phyloP scores from a whole-genome alignment of 64 coral and sea anemone genomes.

The Dendronephthya gigantea region DNA sequence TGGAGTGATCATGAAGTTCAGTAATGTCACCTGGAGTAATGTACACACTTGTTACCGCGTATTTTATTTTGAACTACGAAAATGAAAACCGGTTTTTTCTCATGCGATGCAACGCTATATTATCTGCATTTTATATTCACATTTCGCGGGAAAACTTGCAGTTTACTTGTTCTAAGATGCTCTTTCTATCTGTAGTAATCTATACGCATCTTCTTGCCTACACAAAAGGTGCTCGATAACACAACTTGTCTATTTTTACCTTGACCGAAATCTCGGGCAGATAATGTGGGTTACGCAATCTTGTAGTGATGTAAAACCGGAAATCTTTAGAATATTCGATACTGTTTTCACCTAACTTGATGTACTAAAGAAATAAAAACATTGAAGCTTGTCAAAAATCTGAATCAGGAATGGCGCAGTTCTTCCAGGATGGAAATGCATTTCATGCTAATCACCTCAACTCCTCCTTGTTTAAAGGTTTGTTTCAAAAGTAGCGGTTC shows the following conservation, averaged over 20 bases:
- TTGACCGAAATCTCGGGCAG: slow-evolving; percentile 93
- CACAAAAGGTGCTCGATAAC: too few species aligned
- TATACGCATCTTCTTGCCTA: too few species aligned
- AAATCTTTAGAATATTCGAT: slow-evolving; percentile 97
- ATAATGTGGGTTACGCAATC: slow-evolving; percentile 97
- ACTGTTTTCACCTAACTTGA: slow-evolving; percentile 93
- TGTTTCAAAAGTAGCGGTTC: slow-evolving; percentile 87
- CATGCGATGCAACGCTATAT: too few species aligned
- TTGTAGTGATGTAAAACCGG: slow-evolving; percentile 96
- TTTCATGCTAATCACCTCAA: slow-evolving; percentile 74
- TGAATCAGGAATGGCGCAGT: neutral
- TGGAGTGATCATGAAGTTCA: slow-evolving; percentile 99
- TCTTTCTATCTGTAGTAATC: too few species aligned
- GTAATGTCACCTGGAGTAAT: slow-evolving; percentile 37
- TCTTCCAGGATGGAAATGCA: neutral
- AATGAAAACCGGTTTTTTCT: too few species aligned
- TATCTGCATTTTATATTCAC: too few species aligned
- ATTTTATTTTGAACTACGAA: too few species aligned
- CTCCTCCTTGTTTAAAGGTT: slow-evolving; percentile 96
- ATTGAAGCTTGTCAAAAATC: neutral
- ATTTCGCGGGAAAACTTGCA: too few species aligned
- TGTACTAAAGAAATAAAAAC: slow-evolving; percentile 45
- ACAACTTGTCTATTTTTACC: slow-evolving; percentile 17
- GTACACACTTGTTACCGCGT: neutral
- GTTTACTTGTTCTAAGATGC: too few species aligned